phyloP scores from a whole-genome alignment of 35 echinoderm and acorn worm species.

The Apostichopus californicus region DNA sequence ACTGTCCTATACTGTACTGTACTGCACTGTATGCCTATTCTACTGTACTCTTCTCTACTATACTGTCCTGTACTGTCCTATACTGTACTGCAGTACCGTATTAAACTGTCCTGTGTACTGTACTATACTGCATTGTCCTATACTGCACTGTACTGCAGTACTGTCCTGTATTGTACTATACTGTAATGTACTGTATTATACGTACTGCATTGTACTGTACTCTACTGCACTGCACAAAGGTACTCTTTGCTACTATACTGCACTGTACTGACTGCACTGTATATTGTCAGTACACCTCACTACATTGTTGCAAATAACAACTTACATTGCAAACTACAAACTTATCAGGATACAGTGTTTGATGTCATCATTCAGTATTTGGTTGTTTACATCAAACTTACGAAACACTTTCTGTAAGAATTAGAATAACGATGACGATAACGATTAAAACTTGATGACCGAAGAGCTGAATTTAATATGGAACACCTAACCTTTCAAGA shows the following conservation, averaged over 20 bases:
- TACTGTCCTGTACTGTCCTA: no score
- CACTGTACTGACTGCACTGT: neutral
- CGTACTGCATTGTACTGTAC: neutral
- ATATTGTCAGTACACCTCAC: neutral
- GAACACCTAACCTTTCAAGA: no score
- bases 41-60: neutral
- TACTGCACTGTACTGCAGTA: neutral
- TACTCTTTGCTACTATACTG: neutral
- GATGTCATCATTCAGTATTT: no score
- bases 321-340: neutral
- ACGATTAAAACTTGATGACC: no score
- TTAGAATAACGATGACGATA: no score
- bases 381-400: no score
- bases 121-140: neutral
- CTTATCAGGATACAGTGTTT: neutral
- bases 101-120: no score
- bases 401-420: no score
- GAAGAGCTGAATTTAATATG: no score
- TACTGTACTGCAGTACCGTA: no score
- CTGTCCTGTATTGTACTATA: no score
- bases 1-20: neutral
- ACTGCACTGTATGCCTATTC: neutral
- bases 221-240: neutral
- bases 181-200: no score
- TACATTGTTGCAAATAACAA: neutral